Evolutionary conservation across 2,113 vertebrate species (phyloP).

Genomic region (Anarrhichthys ocellatus): DNA sequence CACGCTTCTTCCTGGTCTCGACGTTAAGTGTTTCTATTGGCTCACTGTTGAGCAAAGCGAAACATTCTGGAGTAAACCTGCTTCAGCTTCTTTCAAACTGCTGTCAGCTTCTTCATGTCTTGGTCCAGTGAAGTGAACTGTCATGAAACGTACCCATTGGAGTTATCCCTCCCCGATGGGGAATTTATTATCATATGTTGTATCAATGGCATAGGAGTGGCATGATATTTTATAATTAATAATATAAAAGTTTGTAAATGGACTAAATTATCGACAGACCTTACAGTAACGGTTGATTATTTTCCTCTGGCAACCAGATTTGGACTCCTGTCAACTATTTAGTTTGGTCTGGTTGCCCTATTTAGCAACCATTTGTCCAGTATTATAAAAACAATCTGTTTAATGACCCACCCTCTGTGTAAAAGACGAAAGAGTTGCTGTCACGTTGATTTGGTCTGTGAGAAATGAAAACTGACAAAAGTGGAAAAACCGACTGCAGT

Average conservation of each 20-base stretch:
- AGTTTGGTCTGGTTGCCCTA: constrained; percentile 2
- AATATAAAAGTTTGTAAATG: neutral
- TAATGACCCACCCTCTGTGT: neutral
- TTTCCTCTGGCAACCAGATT: neutral
- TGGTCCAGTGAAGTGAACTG: neutral
- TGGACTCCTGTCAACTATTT: constrained; percentile 34
- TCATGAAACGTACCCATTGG: neutral
- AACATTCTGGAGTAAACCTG: neutral
- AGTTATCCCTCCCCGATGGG: neutral
- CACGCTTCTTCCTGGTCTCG: constrained; percentile 23
- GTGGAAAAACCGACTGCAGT: neutral
- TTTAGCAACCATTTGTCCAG: constrained; percentile 12
- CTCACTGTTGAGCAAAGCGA: constrained; percentile 2
- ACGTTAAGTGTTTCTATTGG: constrained; percentile 33
- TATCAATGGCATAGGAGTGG: neutral
- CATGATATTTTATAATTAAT: neutral
- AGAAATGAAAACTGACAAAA: neutral
- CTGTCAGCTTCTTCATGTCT: neutral
- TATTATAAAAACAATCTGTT: neutral
- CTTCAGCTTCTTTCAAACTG: neutral
- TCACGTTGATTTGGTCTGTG: neutral
- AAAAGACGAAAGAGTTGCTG: neutral
- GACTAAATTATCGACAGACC: neutral
- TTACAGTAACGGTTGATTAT: neutral
- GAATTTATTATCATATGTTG: neutral